Base-by-base conservation (phyloP, 2,888 invertebrate species). In the Labia minor region DNA sequence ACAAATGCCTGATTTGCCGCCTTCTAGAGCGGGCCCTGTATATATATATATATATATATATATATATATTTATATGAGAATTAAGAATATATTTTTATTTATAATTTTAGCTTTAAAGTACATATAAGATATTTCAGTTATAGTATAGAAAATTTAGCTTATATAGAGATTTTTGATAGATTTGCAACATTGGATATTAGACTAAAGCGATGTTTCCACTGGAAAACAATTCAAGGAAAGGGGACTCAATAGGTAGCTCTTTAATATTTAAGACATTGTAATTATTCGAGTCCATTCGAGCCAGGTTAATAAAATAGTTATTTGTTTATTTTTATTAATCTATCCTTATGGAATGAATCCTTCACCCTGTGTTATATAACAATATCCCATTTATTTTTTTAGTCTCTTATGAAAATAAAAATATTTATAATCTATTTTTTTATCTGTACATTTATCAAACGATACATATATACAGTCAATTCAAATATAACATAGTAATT, bases 121-220 rank as follows among this genome's bases (percentile, higher is more conserved):
- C 49, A 49, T 49, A 8, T 49, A 49, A 49, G 49, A 49, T 49
- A 49, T 49, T 49, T 49, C 14, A 49, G 3, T 49, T 49, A 49
- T 4, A 16, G 49, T 49, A 14, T 49, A 49, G 49, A 49, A 49
- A 49, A 49, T 49, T 49, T 49, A 49, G 49, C 49, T 49, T 49
- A 49, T 6, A 33, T 49, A 49, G 49, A n/a, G 49, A 8, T 33
- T 49, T 49, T 49, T 49, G 16, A 49, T 8, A 49, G 16, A 49
- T 14, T n/a, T 8, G n/a, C n/a, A 49, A 49, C 49, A 49, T 49
- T 49, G 3, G 49, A 49, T 4, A 49, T 49, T 49, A 8, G 49
- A 16, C 49, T 49, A 49, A 26, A 49, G 49, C 49, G 49, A 49
- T 49, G 49, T 49, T 49, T 49, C 49, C 49, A 49, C 49, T 49